A percentile compares a stretch with the other conserved stretches of the same genome.
phyloP scores from a whole-genome alignment of 1,140 invertebrate genomes.

The Aricia agestis region DNA sequence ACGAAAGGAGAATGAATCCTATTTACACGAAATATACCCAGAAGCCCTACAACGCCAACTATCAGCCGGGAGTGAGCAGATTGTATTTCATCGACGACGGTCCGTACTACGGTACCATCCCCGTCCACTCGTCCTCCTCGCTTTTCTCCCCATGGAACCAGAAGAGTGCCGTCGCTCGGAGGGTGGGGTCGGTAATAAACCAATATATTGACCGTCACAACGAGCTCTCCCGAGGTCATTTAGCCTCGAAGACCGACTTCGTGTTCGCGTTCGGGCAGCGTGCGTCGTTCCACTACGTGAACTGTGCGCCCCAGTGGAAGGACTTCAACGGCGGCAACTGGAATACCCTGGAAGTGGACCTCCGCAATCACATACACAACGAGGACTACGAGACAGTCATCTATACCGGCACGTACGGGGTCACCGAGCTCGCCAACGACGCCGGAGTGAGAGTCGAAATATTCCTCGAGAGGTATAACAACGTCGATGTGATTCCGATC shows the following conservation, averaged over 20 bases:
- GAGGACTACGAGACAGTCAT: constrained; percentile 61
- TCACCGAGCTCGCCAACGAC: constrained; percentile 64
- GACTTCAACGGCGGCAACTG: constrained; percentile 82
- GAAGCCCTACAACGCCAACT: constrained; percentile 57
- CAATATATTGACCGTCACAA: constrained; percentile 43
- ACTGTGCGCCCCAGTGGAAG: constrained; percentile 81
- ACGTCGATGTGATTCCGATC: constrained; percentile 66
- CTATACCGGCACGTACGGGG: constrained; percentile 74
- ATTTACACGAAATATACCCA: constrained; percentile 64
- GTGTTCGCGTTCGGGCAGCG: constrained; percentile 79
- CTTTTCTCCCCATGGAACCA: constrained; percentile 52
- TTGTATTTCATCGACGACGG: constrained; percentile 53
- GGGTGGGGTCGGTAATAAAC: constrained; percentile 46
- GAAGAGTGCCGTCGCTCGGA: constrained; percentile 41
- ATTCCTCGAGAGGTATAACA: constrained; percentile 61
- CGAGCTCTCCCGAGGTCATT: constrained; percentile 79
- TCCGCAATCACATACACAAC: constrained; percentile 54
- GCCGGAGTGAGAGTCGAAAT: constrained; percentile 56
- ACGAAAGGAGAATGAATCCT: constrained; percentile 39
- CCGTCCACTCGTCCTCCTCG: constrained; percentile 33
- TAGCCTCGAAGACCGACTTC: constrained; percentile 82
- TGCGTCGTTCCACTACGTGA: constrained; percentile 82
- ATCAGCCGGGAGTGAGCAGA: constrained; percentile 51
- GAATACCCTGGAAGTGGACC: constrained; percentile 72
- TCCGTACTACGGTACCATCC: constrained; percentile 42